Conservation (phyloP, 2,888 invertebrate genomes). For the Chironomus riparius region DNA sequence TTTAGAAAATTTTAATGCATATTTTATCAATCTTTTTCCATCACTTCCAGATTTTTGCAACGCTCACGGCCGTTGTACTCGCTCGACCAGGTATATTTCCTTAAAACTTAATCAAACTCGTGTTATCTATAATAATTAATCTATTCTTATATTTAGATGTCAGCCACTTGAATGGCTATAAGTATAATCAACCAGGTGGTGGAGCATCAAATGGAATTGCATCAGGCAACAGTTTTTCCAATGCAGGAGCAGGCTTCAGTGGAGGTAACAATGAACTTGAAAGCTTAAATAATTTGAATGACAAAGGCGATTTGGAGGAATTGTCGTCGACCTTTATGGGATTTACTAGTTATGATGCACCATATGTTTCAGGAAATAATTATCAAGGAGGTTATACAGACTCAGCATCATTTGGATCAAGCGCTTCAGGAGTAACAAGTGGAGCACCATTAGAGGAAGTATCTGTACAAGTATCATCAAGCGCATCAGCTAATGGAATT, state of each 20-base stretch:
- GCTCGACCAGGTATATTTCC: constrained; percentile 21
- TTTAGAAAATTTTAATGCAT: not conserved
- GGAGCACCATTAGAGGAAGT: too few relatives aligned
- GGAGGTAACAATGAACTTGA: not conserved
- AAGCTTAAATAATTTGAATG: not conserved
- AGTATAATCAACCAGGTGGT: not conserved
- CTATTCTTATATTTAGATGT: not conserved
- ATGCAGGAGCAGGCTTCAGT: not conserved
- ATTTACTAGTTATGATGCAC: constrained; percentile 18
- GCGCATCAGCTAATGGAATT: not conserved
- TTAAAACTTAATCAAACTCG: not conserved
- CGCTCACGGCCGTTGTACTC: not conserved
- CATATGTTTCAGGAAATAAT: constrained; percentile 17
- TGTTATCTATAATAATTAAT: not conserved
- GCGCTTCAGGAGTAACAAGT: too few relatives aligned
- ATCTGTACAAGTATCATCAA: not conserved
- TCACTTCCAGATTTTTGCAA: constrained; percentile 14
- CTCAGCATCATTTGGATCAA: not conserved
- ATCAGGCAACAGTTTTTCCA: not conserved
- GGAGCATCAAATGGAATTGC: not conserved
- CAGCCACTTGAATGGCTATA: not conserved
- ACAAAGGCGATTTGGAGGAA: not conserved
- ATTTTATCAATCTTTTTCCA: not conserved
- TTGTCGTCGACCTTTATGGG: not conserved
- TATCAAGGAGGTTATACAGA: not conserved